Evolutionary conservation across 1,140 invertebrate species (phyloP).

Genomic region (Platyscapa corneri): DNA sequence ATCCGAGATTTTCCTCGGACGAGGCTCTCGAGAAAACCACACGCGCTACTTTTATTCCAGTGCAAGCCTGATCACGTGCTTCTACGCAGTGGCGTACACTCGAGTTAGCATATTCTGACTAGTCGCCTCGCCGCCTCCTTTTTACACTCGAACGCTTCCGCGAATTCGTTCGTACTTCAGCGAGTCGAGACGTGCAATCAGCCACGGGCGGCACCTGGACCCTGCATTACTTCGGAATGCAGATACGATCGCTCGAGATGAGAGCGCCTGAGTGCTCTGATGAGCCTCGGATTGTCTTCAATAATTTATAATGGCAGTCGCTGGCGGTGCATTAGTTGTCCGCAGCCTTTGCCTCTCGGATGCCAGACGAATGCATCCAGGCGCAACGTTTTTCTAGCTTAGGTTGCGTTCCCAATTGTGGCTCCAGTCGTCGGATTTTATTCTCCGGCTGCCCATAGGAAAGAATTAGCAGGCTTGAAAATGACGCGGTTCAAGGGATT

Average conservation of each 20-base stretch:
- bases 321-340: neutral
- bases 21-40: neutral
- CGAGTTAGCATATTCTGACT: conserved; percentile 3
- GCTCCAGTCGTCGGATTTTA: no score
- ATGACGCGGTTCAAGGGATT: no score
- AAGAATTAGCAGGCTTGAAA: no score
- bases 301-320: neutral
- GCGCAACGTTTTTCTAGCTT: no score
- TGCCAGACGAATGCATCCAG: no score
- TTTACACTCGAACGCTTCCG: conserved; percentile 6
- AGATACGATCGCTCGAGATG: neutral
- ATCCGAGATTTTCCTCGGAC: neutral
- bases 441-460: no score
- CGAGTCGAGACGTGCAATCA: neutral
- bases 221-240: conserved; percentile 4
- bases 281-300: neutral
- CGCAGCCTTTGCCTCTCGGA: neutral
- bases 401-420: no score
- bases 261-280: neutral
- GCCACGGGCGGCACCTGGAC: neutral
- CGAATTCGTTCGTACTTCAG: neutral
- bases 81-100: neutral
- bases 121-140: conserved; percentile 14
- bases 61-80: neutral
- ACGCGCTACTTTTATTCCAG: conserved; percentile 14